Evolutionary conservation across 2,113 vertebrate genomes (phyloP).

Genomic region (Perognathus longimembris): DNA sequence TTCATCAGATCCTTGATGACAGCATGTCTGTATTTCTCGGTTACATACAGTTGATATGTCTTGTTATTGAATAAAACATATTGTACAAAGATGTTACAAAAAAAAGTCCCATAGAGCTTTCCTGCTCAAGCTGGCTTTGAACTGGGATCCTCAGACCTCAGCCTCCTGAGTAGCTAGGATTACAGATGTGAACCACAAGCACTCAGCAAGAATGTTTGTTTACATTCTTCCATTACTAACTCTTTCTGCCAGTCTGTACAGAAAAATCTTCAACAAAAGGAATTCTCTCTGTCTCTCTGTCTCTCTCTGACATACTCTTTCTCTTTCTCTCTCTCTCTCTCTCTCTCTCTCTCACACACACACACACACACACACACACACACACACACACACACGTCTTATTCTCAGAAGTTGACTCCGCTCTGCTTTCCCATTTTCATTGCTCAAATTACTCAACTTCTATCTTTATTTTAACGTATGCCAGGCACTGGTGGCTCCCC

Average conservation of each 20-base stretch:
- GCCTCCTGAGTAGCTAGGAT: too few species aligned
- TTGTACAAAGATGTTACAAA: too few species aligned
- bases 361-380: background rate
- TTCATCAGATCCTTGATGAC: background rate
- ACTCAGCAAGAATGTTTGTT: background rate
- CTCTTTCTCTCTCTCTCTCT: too few species aligned
- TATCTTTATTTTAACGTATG: too few species aligned
- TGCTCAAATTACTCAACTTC: conserved; percentile 5
- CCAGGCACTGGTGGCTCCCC: too few species aligned
- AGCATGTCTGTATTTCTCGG: conserved; percentile 16
- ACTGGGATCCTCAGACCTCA: too few species aligned
- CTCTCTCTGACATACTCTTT: too few species aligned
- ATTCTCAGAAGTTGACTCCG: conserved; percentile 28
- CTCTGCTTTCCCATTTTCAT: conserved; percentile 56
- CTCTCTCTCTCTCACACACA: too few species aligned
- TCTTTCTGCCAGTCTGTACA: conserved; percentile 47
- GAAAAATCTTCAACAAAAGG: conserved; percentile 54
- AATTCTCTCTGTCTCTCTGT: too few species aligned
- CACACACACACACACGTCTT: background rate
- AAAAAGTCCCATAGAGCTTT: too few species aligned
- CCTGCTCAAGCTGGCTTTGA: too few species aligned
- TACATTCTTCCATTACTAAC: conserved; percentile 31
- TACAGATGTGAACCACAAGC: too few species aligned
- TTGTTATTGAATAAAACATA: background rate
- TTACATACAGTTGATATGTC: background rate